A percentile compares a stretch with the other conserved stretches of the same genome.
phyloP scores from a whole-genome alignment of 2,888 invertebrate genomes.

The Ptychoptera albimana region DNA sequence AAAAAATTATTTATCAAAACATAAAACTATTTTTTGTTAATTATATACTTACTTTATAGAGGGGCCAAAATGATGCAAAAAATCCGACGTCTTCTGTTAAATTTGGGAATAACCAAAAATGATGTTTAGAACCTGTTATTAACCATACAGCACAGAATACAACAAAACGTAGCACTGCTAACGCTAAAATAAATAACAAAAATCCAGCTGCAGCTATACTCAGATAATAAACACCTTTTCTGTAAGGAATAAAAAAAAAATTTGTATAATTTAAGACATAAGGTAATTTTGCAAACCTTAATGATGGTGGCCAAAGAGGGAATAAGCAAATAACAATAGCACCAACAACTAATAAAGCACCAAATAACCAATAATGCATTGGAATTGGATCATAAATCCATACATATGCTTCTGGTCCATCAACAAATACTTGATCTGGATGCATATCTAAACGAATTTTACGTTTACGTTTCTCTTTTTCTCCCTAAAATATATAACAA shows the following conservation, averaged over 20 bases:
- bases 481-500: neutral
- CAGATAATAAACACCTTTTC: slow-evolving; percentile 90
- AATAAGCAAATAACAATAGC: slow-evolving; percentile 94
- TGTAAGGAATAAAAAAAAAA: slow-evolving; percentile 21
- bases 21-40: neutral
- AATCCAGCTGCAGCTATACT: slow-evolving; percentile 91
- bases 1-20: slow-evolving; percentile 1
- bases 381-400: slow-evolving; percentile 98
- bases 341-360: slow-evolving; percentile 75
- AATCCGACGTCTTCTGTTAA: slow-evolving; percentile 98
- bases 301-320: slow-evolving; percentile 95
- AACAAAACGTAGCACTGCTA: slow-evolving; percentile 77
- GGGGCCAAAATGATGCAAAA: slow-evolving; percentile 95
- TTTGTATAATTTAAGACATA: slow-evolving; percentile 1
- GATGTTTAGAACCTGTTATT: slow-evolving; percentile 72
- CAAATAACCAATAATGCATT: slow-evolving; percentile 85
- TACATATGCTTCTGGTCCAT: slow-evolving; percentile 88
- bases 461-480: slow-evolving; percentile 56
- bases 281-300: slow-evolving; percentile 37
- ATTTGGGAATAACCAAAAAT: slow-evolving; percentile 98
- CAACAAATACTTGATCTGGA: slow-evolving; percentile 83
- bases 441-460: slow-evolving; percentile 97
- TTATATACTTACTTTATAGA: slow-evolving; percentile 54
- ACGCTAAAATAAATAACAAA: slow-evolving; percentile 79
- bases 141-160: slow-evolving; percentile 87